These are phyloP conservation scores for Phenganax marumi DNA, from an alignment of 92 coral and sea anemone genomes.

Conservation along the genomic window DNA sequence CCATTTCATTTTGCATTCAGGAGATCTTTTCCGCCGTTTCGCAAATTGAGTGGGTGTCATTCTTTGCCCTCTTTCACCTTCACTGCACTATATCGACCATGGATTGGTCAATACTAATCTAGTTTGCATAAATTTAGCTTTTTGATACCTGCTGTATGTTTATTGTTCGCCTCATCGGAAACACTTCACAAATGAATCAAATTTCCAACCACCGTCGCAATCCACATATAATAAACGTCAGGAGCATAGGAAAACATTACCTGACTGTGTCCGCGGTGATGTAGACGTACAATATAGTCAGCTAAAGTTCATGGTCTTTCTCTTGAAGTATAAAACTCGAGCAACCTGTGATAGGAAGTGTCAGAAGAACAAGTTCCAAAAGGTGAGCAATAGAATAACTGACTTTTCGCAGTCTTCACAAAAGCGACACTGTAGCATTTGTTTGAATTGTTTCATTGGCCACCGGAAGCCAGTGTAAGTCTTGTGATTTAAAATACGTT, in stretches of 20 bases:
- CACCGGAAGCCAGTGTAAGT: not conserved
- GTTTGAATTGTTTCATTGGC: no score
- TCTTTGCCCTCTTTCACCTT: not conserved
- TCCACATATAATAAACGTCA: not conserved
- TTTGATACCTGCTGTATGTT: not conserved
- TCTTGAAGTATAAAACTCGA: not conserved
- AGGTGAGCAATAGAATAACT: not conserved
- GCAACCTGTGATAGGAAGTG: not conserved
- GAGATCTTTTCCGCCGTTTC: not conserved
- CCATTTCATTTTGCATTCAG: not conserved
- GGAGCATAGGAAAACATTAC: not conserved
- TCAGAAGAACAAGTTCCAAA: not conserved
- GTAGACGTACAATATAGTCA: not conserved
- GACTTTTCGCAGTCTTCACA: not conserved
- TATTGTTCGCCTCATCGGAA: not conserved
- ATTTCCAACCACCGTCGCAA: not conserved
- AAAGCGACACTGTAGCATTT: not conserved
- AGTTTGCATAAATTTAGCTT: conserved; percentile 8
- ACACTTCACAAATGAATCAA: not conserved
- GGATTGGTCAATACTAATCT: conserved; percentile 20
- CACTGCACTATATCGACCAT: not conserved
- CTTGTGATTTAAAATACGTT: not conserved
- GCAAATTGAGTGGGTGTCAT: not conserved
- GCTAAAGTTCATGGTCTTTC: not conserved
- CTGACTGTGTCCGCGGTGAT: not conserved